Conservation (phyloP, 2,888 invertebrate genomes). For the Cyclophora punctaria region DNA sequence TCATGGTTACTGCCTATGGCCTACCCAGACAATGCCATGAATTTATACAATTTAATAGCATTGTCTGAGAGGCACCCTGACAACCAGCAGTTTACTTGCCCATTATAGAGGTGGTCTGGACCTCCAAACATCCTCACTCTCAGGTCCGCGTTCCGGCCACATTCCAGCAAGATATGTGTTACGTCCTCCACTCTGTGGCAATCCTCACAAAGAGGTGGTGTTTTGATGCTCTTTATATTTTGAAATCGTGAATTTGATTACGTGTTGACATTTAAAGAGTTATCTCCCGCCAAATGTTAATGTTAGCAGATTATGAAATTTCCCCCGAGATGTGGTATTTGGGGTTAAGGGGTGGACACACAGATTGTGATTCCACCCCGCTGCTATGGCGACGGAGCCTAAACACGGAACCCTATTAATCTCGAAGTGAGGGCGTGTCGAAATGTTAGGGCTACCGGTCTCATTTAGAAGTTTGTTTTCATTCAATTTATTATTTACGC, state of each 20-base stretch:
- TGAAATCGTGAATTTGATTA: constrained; percentile 20
- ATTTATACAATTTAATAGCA: no score
- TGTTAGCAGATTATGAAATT: constrained; percentile 52
- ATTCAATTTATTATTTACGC: constrained; percentile 16
- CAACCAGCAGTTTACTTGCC: no score
- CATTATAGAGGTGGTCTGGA: no score
- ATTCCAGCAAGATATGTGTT: no score
- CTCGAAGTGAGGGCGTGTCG: constrained; percentile 62
- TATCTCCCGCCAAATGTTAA: constrained; percentile 24
- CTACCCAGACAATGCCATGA: no score
- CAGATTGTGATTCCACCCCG: constrained; percentile 54
- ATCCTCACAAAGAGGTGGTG: no score
- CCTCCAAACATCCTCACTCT: no score
- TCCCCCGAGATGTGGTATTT: constrained; percentile 70
- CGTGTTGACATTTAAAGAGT: constrained; percentile 32
- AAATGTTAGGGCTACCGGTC: constrained; percentile 38
- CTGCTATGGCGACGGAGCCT: constrained; percentile 60
- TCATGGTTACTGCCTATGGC: no score
- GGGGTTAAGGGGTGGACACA: constrained; percentile 33
- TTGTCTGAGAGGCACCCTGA: no score
- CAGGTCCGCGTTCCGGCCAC: no score
- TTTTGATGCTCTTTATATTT: no score
- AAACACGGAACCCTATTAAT: constrained; percentile 68
- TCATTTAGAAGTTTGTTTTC: constrained; percentile 19
- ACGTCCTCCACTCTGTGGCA: no score